Conservation (phyloP, 1,140 invertebrate species). For the Drosophila sp. region DNA sequence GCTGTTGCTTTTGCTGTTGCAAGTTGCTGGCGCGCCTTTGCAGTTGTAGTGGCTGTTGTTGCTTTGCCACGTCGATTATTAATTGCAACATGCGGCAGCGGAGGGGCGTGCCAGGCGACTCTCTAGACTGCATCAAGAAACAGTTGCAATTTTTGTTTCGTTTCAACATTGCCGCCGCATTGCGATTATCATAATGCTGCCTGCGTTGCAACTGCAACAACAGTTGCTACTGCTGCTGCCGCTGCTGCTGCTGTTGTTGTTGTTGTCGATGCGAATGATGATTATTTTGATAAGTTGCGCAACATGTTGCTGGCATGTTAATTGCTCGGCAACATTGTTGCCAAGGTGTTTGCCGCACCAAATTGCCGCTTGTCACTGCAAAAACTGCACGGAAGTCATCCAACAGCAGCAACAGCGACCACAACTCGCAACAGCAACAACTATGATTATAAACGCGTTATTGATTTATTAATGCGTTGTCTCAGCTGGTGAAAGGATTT, state of each 20-base stretch:
- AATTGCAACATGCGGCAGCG: constrained; percentile 69
- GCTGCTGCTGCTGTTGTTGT: constrained; percentile 37
- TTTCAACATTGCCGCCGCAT: constrained; percentile 76
- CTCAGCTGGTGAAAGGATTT: constrained; percentile 76
- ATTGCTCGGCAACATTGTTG: constrained; percentile 75
- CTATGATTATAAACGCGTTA: constrained; percentile 74
- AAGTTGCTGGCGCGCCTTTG: constrained; percentile 50
- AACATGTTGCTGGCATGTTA: constrained; percentile 76
- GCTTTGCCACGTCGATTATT: constrained; percentile 70
- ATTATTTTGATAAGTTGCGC: constrained; percentile 83
- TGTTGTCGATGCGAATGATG: constrained; percentile 73
- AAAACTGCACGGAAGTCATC: constrained; percentile 58
- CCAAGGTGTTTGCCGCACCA: constrained; percentile 61
- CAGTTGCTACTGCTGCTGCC: constrained; percentile 25
- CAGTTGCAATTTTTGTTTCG: constrained; percentile 73
- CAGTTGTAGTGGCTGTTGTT: constrained; percentile 17
- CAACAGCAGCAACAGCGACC: constrained; percentile 23
- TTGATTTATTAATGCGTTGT: constrained; percentile 81
- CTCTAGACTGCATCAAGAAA: constrained; percentile 56
- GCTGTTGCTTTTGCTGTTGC: constrained; percentile 11
- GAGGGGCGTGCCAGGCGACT: constrained; percentile 8
- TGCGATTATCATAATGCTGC: constrained; percentile 80
- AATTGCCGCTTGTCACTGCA: constrained; percentile 76
- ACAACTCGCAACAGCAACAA: constrained; percentile 15
- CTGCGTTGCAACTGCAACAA: constrained; percentile 45